Percentiles rank a stretch among this genome's conserved stretches.
phyloP scores from a whole-genome alignment of 2,888 invertebrate species.

The Syritta pipiens region DNA sequence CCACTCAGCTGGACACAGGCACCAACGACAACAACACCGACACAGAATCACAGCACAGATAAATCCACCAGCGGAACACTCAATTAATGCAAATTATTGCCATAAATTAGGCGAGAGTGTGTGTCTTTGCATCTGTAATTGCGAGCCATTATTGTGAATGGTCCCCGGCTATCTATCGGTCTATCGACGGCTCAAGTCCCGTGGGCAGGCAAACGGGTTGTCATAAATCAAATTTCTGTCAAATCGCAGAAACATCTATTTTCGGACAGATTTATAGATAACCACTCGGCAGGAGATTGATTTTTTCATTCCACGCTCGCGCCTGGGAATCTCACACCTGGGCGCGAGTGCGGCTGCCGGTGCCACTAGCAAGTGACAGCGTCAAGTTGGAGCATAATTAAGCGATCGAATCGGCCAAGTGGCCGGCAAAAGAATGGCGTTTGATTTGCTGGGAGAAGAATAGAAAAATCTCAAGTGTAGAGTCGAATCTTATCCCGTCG shows the following conservation, averaged over 20 bases:
- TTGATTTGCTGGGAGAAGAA: constrained; percentile 32
- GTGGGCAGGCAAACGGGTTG: constrained; percentile 59
- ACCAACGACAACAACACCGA: no score
- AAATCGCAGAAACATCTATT: constrained; percentile 69
- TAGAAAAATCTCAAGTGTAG: neutral
- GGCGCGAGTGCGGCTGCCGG: constrained; percentile 1
- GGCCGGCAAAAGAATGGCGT: constrained; percentile 18
- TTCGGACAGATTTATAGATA: constrained; percentile 69
- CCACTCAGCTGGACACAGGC: no score
- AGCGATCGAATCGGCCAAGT: constrained; percentile 28
- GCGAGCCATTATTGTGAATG: constrained; percentile 47
- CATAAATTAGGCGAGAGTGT: constrained; percentile 59
- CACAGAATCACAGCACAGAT: constrained; percentile 19
- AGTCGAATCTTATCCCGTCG: no score
- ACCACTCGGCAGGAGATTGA: constrained; percentile 62
- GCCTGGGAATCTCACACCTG: constrained; percentile 18
- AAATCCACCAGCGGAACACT: constrained; percentile 29
- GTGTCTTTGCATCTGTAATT: constrained; percentile 51
- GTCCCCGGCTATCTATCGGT: constrained; percentile 22
- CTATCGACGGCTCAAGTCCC: constrained; percentile 16
- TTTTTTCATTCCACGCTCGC: constrained; percentile 26
- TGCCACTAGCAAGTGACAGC: neutral
- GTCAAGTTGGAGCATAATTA: constrained; percentile 27
- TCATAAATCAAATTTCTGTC: constrained; percentile 67
- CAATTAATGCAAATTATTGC: constrained; percentile 64